Evolutionary conservation across 2,888 invertebrate genomes (phyloP), one percentile per base, ranked within the genome.

Genomic region (Patella depressa): DNA sequence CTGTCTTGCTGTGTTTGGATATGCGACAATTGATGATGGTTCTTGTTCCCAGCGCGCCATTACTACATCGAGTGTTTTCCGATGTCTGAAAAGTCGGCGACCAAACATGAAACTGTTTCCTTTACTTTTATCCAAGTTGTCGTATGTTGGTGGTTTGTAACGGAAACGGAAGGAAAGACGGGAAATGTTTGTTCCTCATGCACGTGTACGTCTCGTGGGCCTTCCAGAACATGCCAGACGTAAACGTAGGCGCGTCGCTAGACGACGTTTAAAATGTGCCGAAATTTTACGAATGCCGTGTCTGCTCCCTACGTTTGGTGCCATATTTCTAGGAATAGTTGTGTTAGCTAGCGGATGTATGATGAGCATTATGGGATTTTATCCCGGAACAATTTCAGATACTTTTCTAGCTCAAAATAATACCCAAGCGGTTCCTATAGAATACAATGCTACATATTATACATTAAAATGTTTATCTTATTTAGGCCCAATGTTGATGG

Each of bases 401-500:
- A 76, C 79, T 72, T 82, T 79, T 74, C 54, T 29, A 54, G 72
- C 53, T 57, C 72, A 59, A 59, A 76, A 53, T 53, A 78, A 75
- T 9, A 75, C 73, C 15, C 73, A 74, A 29, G 55, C 34, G 2
- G 54, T 74, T 14, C n/a, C 71, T 4, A 54, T 72, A 0, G 9
- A 72, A 12, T 57, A 57, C 14, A 74, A 77, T 71, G 82, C 34
- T 73, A 78, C 29, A 53, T 83, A 75, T 72, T 77, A 78, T 70
- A 73, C 78, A 12, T 57, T 80, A 15, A 82, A 82, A 55, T 74
- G 77, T 90, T 93, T 98, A 75, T 96, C 97, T 0, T 98, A 98
- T 91, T 96, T 97, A n/a, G 98, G 98, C 0, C 98, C 98, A 2
- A 96, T 98, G 83, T 95, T 98, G 75, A 98, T 98, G 98, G 98